Conservation (phyloP, 2,797 vertebrate genomes). For the Sebastes trivittatus region DNA sequence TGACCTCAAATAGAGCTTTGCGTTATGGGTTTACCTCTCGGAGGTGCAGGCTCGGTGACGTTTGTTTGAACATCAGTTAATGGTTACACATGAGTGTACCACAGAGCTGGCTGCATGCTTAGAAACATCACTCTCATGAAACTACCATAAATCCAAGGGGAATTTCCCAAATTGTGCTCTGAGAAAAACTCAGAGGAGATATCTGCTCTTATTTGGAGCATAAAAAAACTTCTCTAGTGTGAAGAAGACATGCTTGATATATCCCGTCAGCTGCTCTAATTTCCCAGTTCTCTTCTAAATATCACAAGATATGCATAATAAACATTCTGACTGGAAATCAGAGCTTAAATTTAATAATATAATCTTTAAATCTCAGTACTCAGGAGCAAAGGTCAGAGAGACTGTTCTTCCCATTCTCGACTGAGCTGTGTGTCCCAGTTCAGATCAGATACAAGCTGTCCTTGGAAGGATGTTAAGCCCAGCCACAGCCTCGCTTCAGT, state of each 20-base stretch:
- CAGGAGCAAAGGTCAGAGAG: conserved; percentile 22
- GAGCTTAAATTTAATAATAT: conserved; percentile 18
- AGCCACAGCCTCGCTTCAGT: conserved; percentile 46
- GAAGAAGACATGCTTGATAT: conserved; percentile 54
- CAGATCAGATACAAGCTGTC: conserved; percentile 33
- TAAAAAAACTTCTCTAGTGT: conserved; percentile 25
- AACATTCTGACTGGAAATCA: conserved; percentile 9
- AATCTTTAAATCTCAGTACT: conserved; percentile 51
- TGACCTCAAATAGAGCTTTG: background rate
- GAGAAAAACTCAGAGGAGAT: conserved; percentile 12
- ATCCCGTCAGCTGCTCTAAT: conserved; percentile 47
- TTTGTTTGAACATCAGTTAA: conserved; percentile 52
- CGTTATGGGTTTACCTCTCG: background rate
- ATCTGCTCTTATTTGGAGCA: conserved; percentile 19
- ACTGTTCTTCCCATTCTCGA: conserved; percentile 18
- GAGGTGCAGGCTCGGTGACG: background rate
- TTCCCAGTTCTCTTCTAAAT: conserved; percentile 42
- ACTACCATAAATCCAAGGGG: conserved; percentile 10
- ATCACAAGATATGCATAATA: conserved; percentile 29
- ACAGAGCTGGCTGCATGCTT: conserved; percentile 8
- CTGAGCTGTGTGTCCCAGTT: conserved; percentile 20
- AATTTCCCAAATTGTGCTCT: conserved; percentile 3
- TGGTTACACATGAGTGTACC: conserved; percentile 32
- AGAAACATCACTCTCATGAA: conserved; percentile 30
- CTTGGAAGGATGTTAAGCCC: conserved; percentile 42